phyloP scores from a whole-genome alignment of 2,113 vertebrate genomes.

The Hirundichthys speculiger region DNA sequence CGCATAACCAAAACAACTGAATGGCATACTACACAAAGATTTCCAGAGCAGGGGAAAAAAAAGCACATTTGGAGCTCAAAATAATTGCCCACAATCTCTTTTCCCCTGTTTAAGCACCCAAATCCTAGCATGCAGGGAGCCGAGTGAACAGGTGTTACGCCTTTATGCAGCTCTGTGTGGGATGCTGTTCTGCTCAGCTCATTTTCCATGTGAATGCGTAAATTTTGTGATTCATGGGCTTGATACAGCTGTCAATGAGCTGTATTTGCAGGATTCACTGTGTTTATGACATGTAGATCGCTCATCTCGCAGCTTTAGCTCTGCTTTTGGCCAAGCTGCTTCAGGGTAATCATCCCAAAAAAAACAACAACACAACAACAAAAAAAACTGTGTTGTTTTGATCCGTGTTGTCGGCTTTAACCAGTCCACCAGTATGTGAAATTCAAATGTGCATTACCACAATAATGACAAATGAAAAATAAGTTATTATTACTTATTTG shows the following conservation, averaged over 20 bases:
- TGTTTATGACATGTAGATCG: slow-evolving; percentile 21
- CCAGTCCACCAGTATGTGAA: background rate
- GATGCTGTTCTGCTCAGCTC: slow-evolving; percentile 29
- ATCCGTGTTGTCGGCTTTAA: background rate
- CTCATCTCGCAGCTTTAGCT: background rate
- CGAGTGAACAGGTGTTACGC: slow-evolving; percentile 29
- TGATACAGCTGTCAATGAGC: slow-evolving; percentile 19
- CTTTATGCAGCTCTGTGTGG: slow-evolving; percentile 16
- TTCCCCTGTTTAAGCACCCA: background rate
- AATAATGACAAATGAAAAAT: slow-evolving; percentile 14
- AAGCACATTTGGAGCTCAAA: background rate
- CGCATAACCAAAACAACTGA: slow-evolving; percentile 4
- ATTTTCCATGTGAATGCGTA: slow-evolving; percentile 15
- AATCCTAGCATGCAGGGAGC: slow-evolving; percentile 30
- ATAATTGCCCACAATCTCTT: slow-evolving; percentile 3
- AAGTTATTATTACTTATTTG: slow-evolving; percentile 19
- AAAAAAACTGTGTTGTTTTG: no score
- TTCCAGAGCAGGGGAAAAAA: slow-evolving; percentile 1
- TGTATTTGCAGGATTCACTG: slow-evolving; percentile 13
- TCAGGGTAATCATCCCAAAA: slow-evolving; percentile 2
- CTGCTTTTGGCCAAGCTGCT: background rate
- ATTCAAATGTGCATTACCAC: background rate
- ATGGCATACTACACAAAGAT: background rate
- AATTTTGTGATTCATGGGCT: slow-evolving; percentile 27
- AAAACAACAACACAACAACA: no score